Evolutionary conservation across 2,888 invertebrate species (phyloP).

Genomic region (Protophormia terraenovae): DNA sequence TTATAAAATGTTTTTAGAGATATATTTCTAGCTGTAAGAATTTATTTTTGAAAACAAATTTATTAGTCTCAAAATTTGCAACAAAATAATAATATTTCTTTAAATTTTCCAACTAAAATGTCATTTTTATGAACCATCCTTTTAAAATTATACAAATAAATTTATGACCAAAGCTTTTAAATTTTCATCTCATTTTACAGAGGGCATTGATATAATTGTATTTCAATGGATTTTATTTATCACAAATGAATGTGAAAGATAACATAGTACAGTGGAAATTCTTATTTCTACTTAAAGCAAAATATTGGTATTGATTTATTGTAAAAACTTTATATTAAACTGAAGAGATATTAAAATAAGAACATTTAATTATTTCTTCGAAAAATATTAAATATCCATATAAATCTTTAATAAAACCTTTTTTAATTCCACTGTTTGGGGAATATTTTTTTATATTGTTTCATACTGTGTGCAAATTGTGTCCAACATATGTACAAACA

Average conservation of each 20-base stretch:
- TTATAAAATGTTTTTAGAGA: background rate
- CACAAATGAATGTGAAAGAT: background rate
- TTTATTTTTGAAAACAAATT: too few species aligned
- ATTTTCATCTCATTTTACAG: slow-evolving; percentile 24
- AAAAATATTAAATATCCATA: too few species aligned
- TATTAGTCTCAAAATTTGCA: too few species aligned
- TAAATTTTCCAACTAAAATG: background rate
- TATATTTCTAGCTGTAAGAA: too few species aligned
- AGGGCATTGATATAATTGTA: slow-evolving; percentile 9
- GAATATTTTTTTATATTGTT: background rate
- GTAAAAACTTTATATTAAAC: too few species aligned
- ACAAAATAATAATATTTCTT: background rate
- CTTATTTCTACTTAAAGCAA: too few species aligned
- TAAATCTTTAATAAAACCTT: background rate
- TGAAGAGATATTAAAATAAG: too few species aligned
- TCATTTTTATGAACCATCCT: background rate
- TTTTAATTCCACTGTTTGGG: background rate
- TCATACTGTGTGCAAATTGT: background rate
- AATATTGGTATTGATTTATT: too few species aligned
- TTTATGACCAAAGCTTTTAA: slow-evolving; percentile 2
- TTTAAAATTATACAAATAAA: background rate
- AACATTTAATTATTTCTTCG: too few species aligned
- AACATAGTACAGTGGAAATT: background rate
- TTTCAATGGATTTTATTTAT: slow-evolving; percentile 1
- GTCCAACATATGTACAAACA: background rate